Conservation (phyloP, 2,888 invertebrate species). For the Dicycla oo region DNA sequence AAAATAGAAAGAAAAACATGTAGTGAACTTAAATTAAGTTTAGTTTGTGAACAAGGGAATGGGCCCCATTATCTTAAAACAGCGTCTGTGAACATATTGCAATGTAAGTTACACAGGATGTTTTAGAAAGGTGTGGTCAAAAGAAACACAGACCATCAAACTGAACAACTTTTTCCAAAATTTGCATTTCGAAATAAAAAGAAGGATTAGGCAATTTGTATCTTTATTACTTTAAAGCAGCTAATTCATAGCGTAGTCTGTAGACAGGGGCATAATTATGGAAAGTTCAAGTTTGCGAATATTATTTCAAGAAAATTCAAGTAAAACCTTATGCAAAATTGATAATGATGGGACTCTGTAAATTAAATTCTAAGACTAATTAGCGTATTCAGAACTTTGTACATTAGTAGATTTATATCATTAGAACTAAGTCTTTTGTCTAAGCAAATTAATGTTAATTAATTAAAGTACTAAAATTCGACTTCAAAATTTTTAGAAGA, state of each 20-base stretch:
- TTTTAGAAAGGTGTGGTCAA: too few relatives aligned
- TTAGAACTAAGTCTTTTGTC: slow-evolving; percentile 25
- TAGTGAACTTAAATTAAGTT: too few relatives aligned
- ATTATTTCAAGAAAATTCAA: slow-evolving; percentile 20
- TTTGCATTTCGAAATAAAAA: slow-evolving; percentile 7
- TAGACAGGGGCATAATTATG: not conserved
- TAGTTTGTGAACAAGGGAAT: too few relatives aligned
- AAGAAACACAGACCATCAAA: too few relatives aligned
- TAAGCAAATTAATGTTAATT: slow-evolving; percentile 33
- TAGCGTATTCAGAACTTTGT: slow-evolving; percentile 43
- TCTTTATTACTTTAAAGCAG: slow-evolving; percentile 1
- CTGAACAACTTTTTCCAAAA: too few relatives aligned
- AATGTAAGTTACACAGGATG: not conserved
- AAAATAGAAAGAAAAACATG: too few relatives aligned
- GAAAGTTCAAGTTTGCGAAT: slow-evolving; percentile 13
- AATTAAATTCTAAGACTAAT: slow-evolving; percentile 41
- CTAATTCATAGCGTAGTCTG: not conserved
- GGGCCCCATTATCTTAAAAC: not conserved
- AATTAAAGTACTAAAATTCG: slow-evolving; percentile 24
- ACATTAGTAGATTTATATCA: slow-evolving; percentile 40
- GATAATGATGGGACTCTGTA: slow-evolving; percentile 25
- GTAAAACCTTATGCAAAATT: slow-evolving; percentile 15
- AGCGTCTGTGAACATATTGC: not conserved
- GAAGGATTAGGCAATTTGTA: not conserved
- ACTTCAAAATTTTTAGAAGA: not conserved